Evolutionary conservation across 2,888 invertebrate species (phyloP).

Genomic region (Linnaemya vulpina): DNA sequence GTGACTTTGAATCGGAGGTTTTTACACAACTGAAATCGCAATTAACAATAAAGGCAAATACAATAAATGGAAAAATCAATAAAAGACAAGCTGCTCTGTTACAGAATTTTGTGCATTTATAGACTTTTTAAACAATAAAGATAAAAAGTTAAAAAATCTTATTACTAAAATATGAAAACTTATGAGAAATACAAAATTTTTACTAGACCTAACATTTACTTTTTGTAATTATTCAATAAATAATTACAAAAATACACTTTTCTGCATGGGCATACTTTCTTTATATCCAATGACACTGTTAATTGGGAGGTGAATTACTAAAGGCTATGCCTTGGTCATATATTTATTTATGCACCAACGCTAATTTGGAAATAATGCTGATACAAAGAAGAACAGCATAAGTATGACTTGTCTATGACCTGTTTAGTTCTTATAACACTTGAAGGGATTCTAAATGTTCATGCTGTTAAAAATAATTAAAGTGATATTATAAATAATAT

Average conservation of each 20-base stretch:
- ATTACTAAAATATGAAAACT: no score
- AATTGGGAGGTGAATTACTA: constrained; percentile 23
- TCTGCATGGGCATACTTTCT: constrained; percentile 24
- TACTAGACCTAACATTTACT: no score
- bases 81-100: constrained; percentile 19
- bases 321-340: constrained; percentile 49
- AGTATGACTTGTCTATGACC: constrained; percentile 63
- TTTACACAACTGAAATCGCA: constrained; percentile 32
- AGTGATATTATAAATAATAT: constrained; percentile 7
- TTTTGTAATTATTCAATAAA: no score
- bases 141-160: no score
- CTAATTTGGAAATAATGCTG: constrained; percentile 27
- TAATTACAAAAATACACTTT: no score
- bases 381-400: constrained; percentile 28
- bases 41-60: constrained; percentile 28
- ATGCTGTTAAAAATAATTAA: constrained; percentile 56
- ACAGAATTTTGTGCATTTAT: neutral
- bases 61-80: constrained; percentile 47
- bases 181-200: no score
- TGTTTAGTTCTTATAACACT: constrained; percentile 53
- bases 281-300: constrained; percentile 47
- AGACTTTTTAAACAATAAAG: no score
- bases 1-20: constrained; percentile 64
- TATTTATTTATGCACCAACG: constrained; percentile 48
- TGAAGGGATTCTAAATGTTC: constrained; percentile 64